Conservation (phyloP, 1,140 invertebrate species). For the Drosophila watanabei region DNA sequence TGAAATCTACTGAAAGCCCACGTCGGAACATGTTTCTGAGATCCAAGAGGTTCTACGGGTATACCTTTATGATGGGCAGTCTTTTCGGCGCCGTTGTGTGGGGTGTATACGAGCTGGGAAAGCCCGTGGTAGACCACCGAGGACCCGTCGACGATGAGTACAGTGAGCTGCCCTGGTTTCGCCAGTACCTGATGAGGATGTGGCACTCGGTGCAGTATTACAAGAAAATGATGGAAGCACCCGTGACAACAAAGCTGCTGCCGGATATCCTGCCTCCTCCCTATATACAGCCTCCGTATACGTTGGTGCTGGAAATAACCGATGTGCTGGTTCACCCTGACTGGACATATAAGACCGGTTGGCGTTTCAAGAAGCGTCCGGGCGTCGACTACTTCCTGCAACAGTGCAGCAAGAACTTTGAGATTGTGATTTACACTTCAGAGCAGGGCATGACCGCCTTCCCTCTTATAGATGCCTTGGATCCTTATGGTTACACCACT, state of each 20-base stretch:
- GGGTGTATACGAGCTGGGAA: conserved; percentile 89
- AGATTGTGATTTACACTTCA: conserved; percentile 98
- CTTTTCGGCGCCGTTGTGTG: conserved; percentile 86
- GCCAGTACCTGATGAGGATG: conserved; percentile 91
- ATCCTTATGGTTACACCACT: conserved; percentile 94
- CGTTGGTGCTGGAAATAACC: conserved; percentile 97
- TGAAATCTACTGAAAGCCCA: neutral
- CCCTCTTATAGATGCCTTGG: conserved; percentile 96
- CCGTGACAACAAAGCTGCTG: conserved; percentile 95
- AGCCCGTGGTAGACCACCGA: conserved; percentile 90
- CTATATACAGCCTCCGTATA: conserved; percentile 98
- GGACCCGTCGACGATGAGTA: conserved; percentile 94
- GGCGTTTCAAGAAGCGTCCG: conserved; percentile 98
- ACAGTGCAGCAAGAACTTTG: conserved; percentile 95
- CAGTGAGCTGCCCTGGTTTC: conserved; percentile 88
- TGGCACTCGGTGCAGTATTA: conserved; percentile 92
- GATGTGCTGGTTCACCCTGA: conserved; percentile 98
- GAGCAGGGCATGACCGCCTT: conserved; percentile 96
- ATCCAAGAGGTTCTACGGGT: conserved; percentile 29
- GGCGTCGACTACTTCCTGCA: conserved; percentile 98
- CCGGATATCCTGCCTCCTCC: conserved; percentile 96
- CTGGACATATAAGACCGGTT: conserved; percentile 94
- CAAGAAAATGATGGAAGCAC: conserved; percentile 95
- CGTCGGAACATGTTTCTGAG: neutral
- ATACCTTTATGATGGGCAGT: conserved; percentile 85